Evolutionary conservation across 2,797 vertebrate genomes (phyloP).

Genomic region (Parauchenoglanis punctatus): DNA sequence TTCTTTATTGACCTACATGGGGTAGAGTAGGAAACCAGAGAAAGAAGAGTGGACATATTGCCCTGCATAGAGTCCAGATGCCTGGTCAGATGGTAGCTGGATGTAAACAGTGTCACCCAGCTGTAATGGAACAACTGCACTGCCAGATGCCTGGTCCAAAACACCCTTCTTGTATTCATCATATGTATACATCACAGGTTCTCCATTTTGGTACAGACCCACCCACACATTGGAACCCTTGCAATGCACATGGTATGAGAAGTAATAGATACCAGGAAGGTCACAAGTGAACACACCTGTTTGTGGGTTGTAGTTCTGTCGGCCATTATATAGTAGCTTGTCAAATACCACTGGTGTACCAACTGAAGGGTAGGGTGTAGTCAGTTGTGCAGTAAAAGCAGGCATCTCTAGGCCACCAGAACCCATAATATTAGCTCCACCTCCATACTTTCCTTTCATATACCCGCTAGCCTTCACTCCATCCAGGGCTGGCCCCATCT

Average conservation of each 20-base stretch:
- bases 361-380: constrained; percentile 89
- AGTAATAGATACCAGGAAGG: constrained; percentile 95
- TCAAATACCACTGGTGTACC: constrained; percentile 91
- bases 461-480: constrained; percentile 86
- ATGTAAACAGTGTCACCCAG: constrained; percentile 91
- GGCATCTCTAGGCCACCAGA: constrained; percentile 88
- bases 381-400: constrained; percentile 90
- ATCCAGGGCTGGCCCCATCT: constrained; percentile 81
- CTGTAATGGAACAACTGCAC: constrained; percentile 90
- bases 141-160: constrained; percentile 97
- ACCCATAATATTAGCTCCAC: constrained; percentile 71
- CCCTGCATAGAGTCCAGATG: constrained; percentile 94
- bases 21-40: constrained; percentile 98
- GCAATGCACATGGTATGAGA: constrained; percentile 95
- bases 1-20: constrained; percentile 76
- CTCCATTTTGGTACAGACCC: constrained; percentile 92
- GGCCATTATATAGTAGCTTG: constrained; percentile 94
- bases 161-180: constrained; percentile 97
- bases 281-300: constrained; percentile 97
- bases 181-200: constrained; percentile 97
- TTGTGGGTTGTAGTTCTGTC: constrained; percentile 94
- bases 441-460: constrained; percentile 85
- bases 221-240: constrained; percentile 98
- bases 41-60: constrained; percentile 97
- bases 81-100: constrained; percentile 95